phyloP scores from a whole-genome alignment of 2,113 vertebrate genomes.

The Planiliza haematocheilus region DNA sequence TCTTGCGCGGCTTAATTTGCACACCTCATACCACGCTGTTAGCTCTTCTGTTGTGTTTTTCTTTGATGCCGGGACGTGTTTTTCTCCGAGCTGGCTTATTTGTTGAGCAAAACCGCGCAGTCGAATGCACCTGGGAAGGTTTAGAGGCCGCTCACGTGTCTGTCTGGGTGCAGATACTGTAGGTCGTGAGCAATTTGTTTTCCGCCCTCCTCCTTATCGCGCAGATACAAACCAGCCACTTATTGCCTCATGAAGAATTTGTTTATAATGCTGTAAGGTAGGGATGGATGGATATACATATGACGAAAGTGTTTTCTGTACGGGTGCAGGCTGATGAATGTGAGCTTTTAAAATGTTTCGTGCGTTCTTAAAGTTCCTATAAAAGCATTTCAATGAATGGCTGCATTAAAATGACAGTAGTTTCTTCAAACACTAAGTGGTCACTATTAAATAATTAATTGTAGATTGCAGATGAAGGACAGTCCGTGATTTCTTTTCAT shows the following conservation, averaged over 20 bases:
- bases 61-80: constrained; percentile 52
- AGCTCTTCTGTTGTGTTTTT: constrained; percentile 40
- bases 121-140: constrained; percentile 43
- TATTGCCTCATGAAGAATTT: no score
- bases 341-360: neutral
- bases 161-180: constrained; percentile 18
- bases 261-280: no score
- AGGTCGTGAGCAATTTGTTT: neutral
- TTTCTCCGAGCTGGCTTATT: constrained; percentile 65
- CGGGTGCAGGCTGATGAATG: no score
- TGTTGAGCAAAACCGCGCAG: constrained; percentile 65
- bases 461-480: neutral
- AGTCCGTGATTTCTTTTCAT: neutral
- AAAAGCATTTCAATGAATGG: neutral
- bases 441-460: neutral
- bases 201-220: neutral
- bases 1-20: constrained; percentile 57
- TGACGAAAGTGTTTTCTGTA: no score
- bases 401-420: neutral
- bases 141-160: constrained; percentile 42
- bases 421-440: neutral
- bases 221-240: neutral
- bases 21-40: constrained; percentile 38
- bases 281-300: no score
- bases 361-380: neutral